Evolutionary conservation across 2,113 vertebrate species (phyloP).

Genomic region (Crotalus helleri): DNA sequence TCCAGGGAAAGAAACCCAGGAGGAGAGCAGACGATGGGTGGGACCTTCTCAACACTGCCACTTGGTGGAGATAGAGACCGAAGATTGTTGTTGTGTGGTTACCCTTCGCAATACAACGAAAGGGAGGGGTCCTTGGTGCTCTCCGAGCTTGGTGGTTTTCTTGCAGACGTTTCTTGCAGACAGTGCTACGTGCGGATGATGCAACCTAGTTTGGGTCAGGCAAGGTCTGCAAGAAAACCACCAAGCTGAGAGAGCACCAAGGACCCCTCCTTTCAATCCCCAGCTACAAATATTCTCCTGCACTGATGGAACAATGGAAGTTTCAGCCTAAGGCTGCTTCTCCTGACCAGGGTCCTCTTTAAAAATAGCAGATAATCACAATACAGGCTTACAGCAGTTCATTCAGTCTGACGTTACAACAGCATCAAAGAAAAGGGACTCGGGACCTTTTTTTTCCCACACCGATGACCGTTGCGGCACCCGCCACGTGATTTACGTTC

Average conservation of each 20-base stretch:
- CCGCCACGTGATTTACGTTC: too few relatives aligned
- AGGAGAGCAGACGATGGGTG: background rate
- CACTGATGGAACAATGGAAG: background rate
- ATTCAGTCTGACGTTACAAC: too few relatives aligned
- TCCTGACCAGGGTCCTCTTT: background rate
- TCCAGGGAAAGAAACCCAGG: background rate
- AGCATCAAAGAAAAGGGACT: too few relatives aligned
- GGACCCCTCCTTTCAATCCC: background rate
- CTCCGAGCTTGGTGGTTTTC: background rate
- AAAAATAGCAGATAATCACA: background rate
- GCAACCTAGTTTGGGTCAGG: background rate
- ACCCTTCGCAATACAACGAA: background rate
- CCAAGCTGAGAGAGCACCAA: background rate
- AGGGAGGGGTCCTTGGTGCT: background rate
- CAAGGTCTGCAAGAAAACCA: background rate
- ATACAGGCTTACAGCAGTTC: background rate
- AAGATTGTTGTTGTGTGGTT: background rate
- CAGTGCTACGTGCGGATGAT: background rate
- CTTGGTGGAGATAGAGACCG: constrained; percentile 69
- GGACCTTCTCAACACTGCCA: constrained; percentile 47
- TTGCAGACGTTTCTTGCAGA: background rate
- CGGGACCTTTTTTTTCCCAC: too few relatives aligned
- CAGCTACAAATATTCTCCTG: background rate
- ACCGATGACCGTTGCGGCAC: too few relatives aligned
- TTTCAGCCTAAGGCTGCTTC: background rate